Base-by-base conservation (phyloP, 2,888 invertebrate genomes). In the Hyposoter didymator region DNA sequence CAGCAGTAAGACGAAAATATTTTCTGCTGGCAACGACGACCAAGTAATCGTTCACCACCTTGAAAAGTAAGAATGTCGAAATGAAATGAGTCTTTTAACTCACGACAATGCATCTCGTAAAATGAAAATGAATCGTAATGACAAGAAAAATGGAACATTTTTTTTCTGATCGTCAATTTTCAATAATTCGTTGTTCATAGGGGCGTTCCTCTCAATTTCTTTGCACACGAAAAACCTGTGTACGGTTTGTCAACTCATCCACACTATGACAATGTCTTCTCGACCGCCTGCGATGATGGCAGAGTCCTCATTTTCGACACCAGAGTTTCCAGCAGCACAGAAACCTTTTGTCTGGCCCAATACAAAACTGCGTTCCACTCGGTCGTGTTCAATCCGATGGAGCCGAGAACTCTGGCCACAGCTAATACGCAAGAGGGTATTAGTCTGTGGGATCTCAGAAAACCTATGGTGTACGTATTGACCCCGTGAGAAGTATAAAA, bases 11-110 rank as follows among this genome's bases (percentile, higher is more conserved):
- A 95, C 96, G 32, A 97, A 96, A 94, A 96, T 99, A 87, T 98
- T 97, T 92, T 99, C 99, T 39, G 99, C 98, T 84, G 99, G 98
- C 82, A 99, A 99, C 95, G 99, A 99, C 95, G 98, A 98, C 90
- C 96, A 98, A 95, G 98, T 99, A 14, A 97, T 99, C 89, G 97
- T 98, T 19, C 99, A 99, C 93, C 98, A 99, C 93, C 94, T 97
- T 88, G 95, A 95, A 93, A 97, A 97, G 97, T 97, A 95, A 95
- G 95, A 94, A 84, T 62, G 12, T 47, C 8, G 12, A 62, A 12
- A 28, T 19, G 28, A 17, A 22, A 45, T 14, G 5, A 45, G 32
- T 7, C 7, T 7, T 22, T 6, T 3, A 64, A 19, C 1, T 28
- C 28, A 28, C 6, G 10, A 59, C 17, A 10, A 14, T 43, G 0